Conservation (phyloP, 2,888 invertebrate genomes). For the Amphipyra berbera region DNA sequence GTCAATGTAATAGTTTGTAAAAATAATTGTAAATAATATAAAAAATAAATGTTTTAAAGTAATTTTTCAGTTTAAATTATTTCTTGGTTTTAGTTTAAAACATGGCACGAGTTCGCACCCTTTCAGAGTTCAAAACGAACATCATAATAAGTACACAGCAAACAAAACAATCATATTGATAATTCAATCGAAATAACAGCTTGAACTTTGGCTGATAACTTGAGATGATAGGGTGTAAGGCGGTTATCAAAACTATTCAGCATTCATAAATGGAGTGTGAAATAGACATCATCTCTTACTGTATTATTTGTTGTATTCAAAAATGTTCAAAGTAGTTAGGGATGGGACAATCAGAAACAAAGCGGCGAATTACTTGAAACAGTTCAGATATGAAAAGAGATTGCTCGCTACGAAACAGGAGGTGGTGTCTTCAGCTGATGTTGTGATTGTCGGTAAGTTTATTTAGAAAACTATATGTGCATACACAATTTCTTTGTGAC, state of each 20-base stretch:
- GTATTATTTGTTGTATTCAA: conserved; percentile 21
- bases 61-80: neutral
- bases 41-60: conserved; percentile 46
- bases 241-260: conserved; percentile 27
- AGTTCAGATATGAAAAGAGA: conserved; percentile 64
- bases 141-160: conserved; percentile 12
- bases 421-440: conserved; percentile 91
- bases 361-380: conserved; percentile 71
- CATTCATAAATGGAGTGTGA: conserved; percentile 40
- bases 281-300: conserved; percentile 28
- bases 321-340: conserved; percentile 80
- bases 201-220: conserved; percentile 65
- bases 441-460: conserved; percentile 93
- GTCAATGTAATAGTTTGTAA: conserved; percentile 1
- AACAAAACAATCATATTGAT: conserved; percentile 52
- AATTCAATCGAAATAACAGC: conserved; percentile 59
- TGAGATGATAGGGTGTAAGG: conserved; percentile 33
- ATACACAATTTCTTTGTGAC: neutral
- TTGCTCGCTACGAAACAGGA: conserved; percentile 70
- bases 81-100: neutral
- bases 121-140: conserved; percentile 15
- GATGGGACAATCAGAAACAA: conserved; percentile 69
- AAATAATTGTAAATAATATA: conserved; percentile 45
- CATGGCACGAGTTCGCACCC: neutral
- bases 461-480: neutral